These are phyloP conservation scores for Ptychadena robeensis DNA, from an alignment of 2,797 vertebrate genomes.

Conservation along the genomic window DNA sequence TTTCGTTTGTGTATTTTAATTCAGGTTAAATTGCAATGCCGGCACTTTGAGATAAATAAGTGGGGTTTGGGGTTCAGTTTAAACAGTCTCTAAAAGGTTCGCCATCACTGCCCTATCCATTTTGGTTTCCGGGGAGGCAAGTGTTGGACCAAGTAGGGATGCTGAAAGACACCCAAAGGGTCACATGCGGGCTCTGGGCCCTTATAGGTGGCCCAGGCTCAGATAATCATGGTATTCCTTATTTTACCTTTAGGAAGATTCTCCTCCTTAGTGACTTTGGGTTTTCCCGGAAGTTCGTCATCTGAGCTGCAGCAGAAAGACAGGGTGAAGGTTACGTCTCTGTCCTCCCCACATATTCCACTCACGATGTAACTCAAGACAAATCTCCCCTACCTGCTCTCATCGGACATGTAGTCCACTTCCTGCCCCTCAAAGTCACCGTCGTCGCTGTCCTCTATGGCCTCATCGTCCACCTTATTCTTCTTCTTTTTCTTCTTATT, in stretches of 20 bases:
- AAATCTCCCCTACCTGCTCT: slow-evolving; percentile 82
- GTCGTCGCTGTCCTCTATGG: slow-evolving; percentile 89
- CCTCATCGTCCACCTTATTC: slow-evolving; percentile 82
- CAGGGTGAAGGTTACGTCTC: neutral
- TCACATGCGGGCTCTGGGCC: too few relatives aligned
- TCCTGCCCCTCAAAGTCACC: slow-evolving; percentile 91
- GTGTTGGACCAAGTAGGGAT: too few relatives aligned
- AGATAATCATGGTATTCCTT: neutral
- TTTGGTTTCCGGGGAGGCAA: too few relatives aligned
- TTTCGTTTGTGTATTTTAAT: too few relatives aligned
- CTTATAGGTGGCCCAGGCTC: too few relatives aligned
- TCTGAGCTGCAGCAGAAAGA: slow-evolving; percentile 72
- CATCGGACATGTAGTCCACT: slow-evolving; percentile 93
- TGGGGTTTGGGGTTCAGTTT: too few relatives aligned
- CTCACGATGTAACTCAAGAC: neutral
- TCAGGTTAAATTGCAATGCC: too few relatives aligned
- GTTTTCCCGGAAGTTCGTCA: slow-evolving; percentile 76
- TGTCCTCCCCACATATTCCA: neutral
- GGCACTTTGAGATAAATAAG: too few relatives aligned
- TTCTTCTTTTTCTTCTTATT: slow-evolving; percentile 82
- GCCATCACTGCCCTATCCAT: too few relatives aligned
- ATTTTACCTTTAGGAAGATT: slow-evolving; percentile 81
- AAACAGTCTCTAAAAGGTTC: too few relatives aligned
- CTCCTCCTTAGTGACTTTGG: slow-evolving; percentile 77
- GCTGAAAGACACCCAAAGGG: too few relatives aligned